phyloP scores from a whole-genome alignment of 1,140 invertebrate species.

The Drosophila repletoides region DNA sequence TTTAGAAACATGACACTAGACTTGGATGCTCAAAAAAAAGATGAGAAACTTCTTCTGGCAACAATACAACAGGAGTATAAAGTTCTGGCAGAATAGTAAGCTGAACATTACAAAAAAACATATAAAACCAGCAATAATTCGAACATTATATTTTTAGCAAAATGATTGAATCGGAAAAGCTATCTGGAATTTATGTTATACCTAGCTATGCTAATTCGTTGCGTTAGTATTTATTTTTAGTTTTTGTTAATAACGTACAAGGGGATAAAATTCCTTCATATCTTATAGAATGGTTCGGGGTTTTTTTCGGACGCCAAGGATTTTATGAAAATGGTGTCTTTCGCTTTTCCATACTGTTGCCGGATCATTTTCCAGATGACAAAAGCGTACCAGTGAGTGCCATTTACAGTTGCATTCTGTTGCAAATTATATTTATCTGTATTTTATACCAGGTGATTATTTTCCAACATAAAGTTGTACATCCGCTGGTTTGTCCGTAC shows the following conservation, averaged over 20 bases:
- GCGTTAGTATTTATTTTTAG: slow-evolving; percentile 74
- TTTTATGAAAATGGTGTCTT: slow-evolving; percentile 94
- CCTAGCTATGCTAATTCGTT: slow-evolving; percentile 92
- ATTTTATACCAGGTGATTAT: slow-evolving; percentile 87
- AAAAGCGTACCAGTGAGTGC: slow-evolving; percentile 86
- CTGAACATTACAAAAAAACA: background rate
- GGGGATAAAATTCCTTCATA: background rate
- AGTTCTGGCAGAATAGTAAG: slow-evolving; percentile 91
- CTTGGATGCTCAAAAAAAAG: slow-evolving; percentile 62
- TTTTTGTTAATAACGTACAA: too few relatives aligned
- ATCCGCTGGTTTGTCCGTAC: slow-evolving; percentile 91
- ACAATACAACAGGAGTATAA: slow-evolving; percentile 88
- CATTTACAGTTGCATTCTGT: too few relatives aligned
- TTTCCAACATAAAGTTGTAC: slow-evolving; percentile 93
- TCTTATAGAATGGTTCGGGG: slow-evolving; percentile 93
- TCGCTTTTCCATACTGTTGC: slow-evolving; percentile 92
- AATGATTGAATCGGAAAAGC: slow-evolving; percentile 91
- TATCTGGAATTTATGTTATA: slow-evolving; percentile 95
- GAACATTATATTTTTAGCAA: slow-evolving; percentile 86
- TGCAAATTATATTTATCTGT: too few relatives aligned
- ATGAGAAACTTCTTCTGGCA: slow-evolving; percentile 81
- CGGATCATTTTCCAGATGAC: slow-evolving; percentile 94
- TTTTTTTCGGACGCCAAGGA: slow-evolving; percentile 94
- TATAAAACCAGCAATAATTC: background rate
- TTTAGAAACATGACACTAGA: slow-evolving; percentile 65